Base-by-base conservation (phyloP, 1,140 invertebrate genomes). In the Pachypeltis micranthus region DNA sequence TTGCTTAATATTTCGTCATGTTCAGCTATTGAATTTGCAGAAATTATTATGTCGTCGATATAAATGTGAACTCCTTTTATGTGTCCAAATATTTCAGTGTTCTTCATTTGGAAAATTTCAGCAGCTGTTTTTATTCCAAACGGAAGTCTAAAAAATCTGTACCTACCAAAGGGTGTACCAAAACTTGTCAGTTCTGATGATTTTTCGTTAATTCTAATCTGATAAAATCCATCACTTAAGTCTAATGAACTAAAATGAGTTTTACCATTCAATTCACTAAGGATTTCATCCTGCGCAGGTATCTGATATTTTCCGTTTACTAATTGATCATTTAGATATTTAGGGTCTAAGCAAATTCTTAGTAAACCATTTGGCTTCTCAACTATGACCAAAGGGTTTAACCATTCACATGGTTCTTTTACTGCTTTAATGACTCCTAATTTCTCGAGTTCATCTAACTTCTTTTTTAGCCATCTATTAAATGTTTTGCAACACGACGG, bases 11-110 rank as follows among this genome's bases (percentile, higher is more conserved):
- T 69, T 44, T 47, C 7, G 60, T 70, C 61, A 66, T 67, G 66
- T 65, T 73, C 65, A 39, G 63, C 56, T 24, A 66, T 34, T 63
- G 44, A 62, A 2, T 66, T 24, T 19, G 61, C 69, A 63, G 65
- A 34, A 44, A 74, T 66, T 25, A 69, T 66, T 14, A 74, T 69
- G 64, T 76, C 74, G 67, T 75, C 72, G 21, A 51, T 51, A 21
- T 51, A 51, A 4, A 51, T 51, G 4, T 10, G 10, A 14, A 51
- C 47, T 10, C 47, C 47, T 51, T 51, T 21, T 10, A 51, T 51
- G 47, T 14, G 63, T 72, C 47, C 47, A 21, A 39, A 51, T 51
- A 51, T 51, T 51, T 51, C 47, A 51, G 12, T 51, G 4, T 51
- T 51, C 21, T 51, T 51, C 47, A 51, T 51, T 51, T 51, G 47